Percentiles rank a stretch among this genome's conserved stretches.
These are phyloP conservation scores for Lagodon rhomboides DNA, from an alignment of 2,797 vertebrate species.

Conservation along the genomic window DNA sequence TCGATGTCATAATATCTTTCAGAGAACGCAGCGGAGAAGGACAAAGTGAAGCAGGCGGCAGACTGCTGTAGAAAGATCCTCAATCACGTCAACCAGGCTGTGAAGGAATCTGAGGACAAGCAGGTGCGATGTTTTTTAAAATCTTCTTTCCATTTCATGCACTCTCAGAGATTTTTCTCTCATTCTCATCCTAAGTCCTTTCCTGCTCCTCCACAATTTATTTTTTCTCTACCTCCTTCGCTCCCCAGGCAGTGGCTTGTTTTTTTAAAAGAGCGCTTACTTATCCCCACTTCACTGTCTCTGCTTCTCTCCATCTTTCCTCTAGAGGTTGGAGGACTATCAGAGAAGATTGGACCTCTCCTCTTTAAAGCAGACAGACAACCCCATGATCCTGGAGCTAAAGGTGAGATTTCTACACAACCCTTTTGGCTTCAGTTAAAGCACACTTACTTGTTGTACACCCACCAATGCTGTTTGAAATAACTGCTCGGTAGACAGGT, in stretches of 20 bases:
- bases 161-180: slow-evolving; percentile 21
- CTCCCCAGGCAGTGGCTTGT: slow-evolving; percentile 33
- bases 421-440: slow-evolving; percentile 25
- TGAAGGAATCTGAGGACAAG: slow-evolving; percentile 97
- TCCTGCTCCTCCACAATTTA: neutral
- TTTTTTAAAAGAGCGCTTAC: slow-evolving; percentile 10
- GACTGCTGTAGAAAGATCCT: slow-evolving; percentile 96
- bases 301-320: slow-evolving; percentile 32
- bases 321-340: slow-evolving; percentile 96
- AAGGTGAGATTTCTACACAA: slow-evolving; percentile 85
- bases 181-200: slow-evolving; percentile 21
- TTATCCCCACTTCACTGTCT: slow-evolving; percentile 27
- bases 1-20: slow-evolving; percentile 64
- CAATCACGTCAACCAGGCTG: slow-evolving; percentile 96
- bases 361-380: slow-evolving; percentile 94
- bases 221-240: slow-evolving; percentile 8
- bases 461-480: slow-evolving; percentile 9
- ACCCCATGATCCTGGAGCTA: slow-evolving; percentile 95
- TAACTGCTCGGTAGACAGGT: slow-evolving; percentile 3
- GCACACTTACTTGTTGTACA: slow-evolving; percentile 7
- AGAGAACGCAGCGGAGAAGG: slow-evolving; percentile 92
- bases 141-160: slow-evolving; percentile 18
- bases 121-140: slow-evolving; percentile 80
- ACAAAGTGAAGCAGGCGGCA: slow-evolving; percentile 94
- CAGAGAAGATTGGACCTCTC: slow-evolving; percentile 96